Percentiles rank a stretch among this genome's conserved stretches.
Conservation (phyloP, 2,888 invertebrate species). For the Thera obeliscata region DNA sequence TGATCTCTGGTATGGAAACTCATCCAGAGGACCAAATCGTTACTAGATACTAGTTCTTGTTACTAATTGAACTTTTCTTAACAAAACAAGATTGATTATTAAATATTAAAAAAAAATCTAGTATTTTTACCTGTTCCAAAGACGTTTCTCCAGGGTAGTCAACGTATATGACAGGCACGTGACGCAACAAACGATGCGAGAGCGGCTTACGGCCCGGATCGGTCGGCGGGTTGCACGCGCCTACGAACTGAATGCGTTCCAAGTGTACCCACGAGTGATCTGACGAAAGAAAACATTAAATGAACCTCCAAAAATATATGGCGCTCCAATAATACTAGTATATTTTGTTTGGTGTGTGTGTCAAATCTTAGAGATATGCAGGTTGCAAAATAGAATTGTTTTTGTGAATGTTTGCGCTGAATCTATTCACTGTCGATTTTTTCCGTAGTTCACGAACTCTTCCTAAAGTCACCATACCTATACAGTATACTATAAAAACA, state of each 20-base stretch:
- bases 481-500: too few species aligned
- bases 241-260: slow-evolving; percentile 99
- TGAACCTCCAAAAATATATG: neutral
- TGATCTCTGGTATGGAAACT: too few species aligned
- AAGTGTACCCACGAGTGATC: slow-evolving; percentile 99
- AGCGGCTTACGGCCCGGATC: slow-evolving; percentile 99
- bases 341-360: too few species aligned
- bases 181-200: slow-evolving; percentile 93
- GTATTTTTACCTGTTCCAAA: slow-evolving; percentile 89
- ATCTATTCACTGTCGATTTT: neutral
- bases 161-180: slow-evolving; percentile 99
- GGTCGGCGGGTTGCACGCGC: slow-evolving; percentile 99
- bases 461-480: too few species aligned
- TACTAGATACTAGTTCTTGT: too few species aligned
- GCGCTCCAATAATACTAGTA: too few species aligned
- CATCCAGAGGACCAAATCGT: too few species aligned
- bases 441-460: too few species aligned
- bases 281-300: slow-evolving; percentile 35
- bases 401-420: neutral
- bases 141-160: slow-evolving; percentile 99
- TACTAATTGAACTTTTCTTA: too few species aligned
- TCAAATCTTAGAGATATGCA: too few species aligned
- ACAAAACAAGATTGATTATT: too few species aligned
- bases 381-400: neutral
- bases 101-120: neutral